Base-by-base conservation (phyloP, 1,140 invertebrate species). In the Pachypsylla venusta region DNA sequence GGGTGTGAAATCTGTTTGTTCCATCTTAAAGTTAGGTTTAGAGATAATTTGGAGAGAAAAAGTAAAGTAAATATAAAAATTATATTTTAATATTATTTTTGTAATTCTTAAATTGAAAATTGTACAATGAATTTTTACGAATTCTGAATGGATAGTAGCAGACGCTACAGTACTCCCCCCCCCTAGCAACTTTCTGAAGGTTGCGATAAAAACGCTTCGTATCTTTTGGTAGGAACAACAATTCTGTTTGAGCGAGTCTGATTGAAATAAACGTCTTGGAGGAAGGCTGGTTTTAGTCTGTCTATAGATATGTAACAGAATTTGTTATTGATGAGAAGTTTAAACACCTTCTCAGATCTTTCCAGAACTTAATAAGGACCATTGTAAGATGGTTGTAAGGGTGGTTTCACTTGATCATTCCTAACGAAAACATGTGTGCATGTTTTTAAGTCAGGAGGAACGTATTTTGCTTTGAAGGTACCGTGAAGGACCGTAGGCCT, bases 361-460 rank as follows among this genome's bases (percentile, higher is more conserved):
- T 55, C 14, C 0, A 64, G 10, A 4, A 67, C 63, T 59, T 59
- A 24, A 28, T 26, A 62, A 4, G 65, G 66, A 28, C 64, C 64
- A 16, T 60, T 28, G 35, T 65, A 64, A 1, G 64, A 61, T 13
- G 42, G 22, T 20, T 61, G 54, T 0, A 63, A 25, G 0, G 64
- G 53, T 1, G 30, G 24, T 3, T 39, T 42, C 0, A 61, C 58
- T 0, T 53, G 14, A 42, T 65, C 64, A 4, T 30, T 3, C 0
- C 67, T 56, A 7, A 66, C 1, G 53, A 66, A 68, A 4, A 67
- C 66, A 54, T 65, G 61, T 2, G 62, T 20, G 1, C 48, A 58
- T 10, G 57, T 55, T n/a, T 24, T 13, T 7, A 64, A 59, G 10
- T 66, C 62, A 57, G 61, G 59, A 26, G 56, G 58, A 0, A 66